phyloP scores from a whole-genome alignment of 2,113 vertebrate species.

The Amia ocellicauda region DNA sequence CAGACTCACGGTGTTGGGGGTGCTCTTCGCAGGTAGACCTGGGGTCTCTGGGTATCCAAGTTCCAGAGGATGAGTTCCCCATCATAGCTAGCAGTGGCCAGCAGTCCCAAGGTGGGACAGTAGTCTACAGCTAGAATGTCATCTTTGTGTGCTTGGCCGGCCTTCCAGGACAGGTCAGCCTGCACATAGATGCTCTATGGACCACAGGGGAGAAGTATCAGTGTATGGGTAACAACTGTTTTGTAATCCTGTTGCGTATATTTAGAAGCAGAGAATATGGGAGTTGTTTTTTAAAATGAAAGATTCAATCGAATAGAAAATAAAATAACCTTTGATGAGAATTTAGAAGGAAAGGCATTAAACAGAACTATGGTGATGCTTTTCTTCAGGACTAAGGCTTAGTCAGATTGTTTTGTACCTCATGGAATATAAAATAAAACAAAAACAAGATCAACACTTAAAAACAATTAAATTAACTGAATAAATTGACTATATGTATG shows the following conservation, averaged over 20 bases:
- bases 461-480: too few species aligned
- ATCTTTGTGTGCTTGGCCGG: slow-evolving; percentile 28
- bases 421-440: background rate
- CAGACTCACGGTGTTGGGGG: slow-evolving; percentile 22
- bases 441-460: too few species aligned
- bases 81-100: slow-evolving; percentile 47
- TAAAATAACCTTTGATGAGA: too few species aligned
- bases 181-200: slow-evolving; percentile 38
- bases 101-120: slow-evolving; percentile 36
- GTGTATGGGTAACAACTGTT: too few species aligned
- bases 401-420: background rate
- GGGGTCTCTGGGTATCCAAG: slow-evolving; percentile 36
- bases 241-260: too few species aligned
- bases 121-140: slow-evolving; percentile 40
- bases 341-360: background rate
- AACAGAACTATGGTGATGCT: slow-evolving; percentile 2
- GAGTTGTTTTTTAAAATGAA: too few species aligned
- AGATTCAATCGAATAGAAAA: too few species aligned
- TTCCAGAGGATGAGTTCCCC: slow-evolving; percentile 51
- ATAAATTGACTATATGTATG: background rate
- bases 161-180: slow-evolving; percentile 46
- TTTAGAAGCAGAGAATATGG: too few species aligned
- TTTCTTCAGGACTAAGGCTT: background rate
- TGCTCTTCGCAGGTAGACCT: slow-evolving; percentile 25
- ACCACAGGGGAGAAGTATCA: background rate